Evolutionary conservation across 2,113 vertebrate species (phyloP).

Genomic region (Leptocoma aspasia): DNA sequence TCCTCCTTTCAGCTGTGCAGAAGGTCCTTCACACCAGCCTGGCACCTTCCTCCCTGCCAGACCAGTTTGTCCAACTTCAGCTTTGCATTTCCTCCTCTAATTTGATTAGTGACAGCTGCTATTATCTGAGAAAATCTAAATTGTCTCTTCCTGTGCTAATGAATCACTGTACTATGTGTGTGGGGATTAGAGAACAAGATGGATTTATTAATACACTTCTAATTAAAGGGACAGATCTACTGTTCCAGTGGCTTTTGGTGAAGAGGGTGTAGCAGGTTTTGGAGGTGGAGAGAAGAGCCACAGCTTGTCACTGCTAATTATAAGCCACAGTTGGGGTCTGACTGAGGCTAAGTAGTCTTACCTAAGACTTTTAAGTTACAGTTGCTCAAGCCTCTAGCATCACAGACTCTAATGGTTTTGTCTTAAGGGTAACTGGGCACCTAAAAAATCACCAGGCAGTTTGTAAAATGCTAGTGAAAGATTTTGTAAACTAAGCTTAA

Average conservation of each 20-base stretch:
- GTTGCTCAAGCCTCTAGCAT: background rate
- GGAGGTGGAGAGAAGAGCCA: background rate
- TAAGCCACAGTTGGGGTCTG: background rate
- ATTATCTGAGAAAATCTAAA: constrained; percentile 77
- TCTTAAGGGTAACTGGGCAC: background rate
- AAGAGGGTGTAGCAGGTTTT: background rate
- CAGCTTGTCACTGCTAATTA: background rate
- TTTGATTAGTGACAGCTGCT: constrained; percentile 73
- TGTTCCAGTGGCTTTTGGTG: background rate
- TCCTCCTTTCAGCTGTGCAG: background rate
- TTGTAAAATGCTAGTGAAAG: constrained; percentile 14
- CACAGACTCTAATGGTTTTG: background rate
- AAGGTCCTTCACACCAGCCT: background rate
- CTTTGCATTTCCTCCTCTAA: constrained; percentile 64
- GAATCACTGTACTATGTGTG: constrained; percentile 64
- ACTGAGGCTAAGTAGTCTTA: background rate
- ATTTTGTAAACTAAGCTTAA: constrained; percentile 27
- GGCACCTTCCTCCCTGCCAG: background rate
- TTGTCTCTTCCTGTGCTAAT: constrained; percentile 75
- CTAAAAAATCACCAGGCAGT: constrained; percentile 3
- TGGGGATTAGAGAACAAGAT: constrained; percentile 70
- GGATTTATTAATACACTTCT: constrained; percentile 71
- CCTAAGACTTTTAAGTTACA: background rate
- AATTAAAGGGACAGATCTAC: constrained; percentile 71
- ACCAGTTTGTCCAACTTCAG: constrained; percentile 13